Evolutionary conservation across 2,797 vertebrate species (phyloP).

Genomic region (Megalops cyprinoides): DNA sequence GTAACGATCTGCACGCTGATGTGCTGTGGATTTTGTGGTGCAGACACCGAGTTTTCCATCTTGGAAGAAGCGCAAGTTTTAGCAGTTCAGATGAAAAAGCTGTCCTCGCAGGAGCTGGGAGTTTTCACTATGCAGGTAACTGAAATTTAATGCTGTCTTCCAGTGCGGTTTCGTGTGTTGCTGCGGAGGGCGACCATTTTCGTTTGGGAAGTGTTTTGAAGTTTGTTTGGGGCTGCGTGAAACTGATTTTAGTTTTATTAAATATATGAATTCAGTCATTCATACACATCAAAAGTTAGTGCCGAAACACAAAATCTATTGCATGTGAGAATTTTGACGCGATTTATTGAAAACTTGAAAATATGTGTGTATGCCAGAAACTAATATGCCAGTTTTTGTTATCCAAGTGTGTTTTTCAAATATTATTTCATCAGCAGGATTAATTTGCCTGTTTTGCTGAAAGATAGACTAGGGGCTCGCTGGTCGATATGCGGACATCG

Average conservation of each 20-base stretch:
- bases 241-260: background rate
- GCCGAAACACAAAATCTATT: background rate
- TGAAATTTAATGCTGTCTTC: slow-evolving; percentile 22
- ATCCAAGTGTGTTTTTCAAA: too few species aligned
- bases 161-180: background rate
- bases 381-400: too few species aligned
- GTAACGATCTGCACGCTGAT: slow-evolving; percentile 68
- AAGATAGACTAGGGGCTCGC: background rate
- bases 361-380: too few species aligned
- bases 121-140: slow-evolving; percentile 95
- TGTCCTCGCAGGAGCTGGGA: slow-evolving; percentile 90
- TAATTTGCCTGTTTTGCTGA: background rate
- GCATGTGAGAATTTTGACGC: background rate
- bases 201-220: background rate
- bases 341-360: background rate
- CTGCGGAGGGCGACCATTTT: slow-evolving; percentile 8
- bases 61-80: slow-evolving; percentile 91
- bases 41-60: slow-evolving; percentile 89
- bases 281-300: background rate
- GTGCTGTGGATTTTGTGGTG: slow-evolving; percentile 74
- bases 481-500: background rate
- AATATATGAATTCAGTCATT: background rate
- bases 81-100: slow-evolving; percentile 89
- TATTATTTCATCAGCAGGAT: background rate
- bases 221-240: background rate